Evolutionary conservation across 2,888 invertebrate genomes (phyloP), one percentile per base, ranked within the genome.

Genomic region (Tridacna crocea): DNA sequence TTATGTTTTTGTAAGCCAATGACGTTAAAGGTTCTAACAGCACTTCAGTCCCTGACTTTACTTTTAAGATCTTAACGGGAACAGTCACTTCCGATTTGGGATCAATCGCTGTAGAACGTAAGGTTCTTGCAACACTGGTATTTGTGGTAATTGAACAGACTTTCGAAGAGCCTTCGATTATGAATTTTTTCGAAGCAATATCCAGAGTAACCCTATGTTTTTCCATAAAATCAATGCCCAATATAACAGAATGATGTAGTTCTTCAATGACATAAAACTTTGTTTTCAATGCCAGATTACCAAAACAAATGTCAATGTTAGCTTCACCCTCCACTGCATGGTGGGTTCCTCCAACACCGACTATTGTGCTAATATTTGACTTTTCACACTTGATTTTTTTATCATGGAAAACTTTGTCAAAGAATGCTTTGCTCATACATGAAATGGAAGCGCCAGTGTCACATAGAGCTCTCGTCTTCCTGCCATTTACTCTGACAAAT

Each of bases 401-500:
- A 63, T 19, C 55, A 17, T 10, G 26, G 24, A 68, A 79, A n/a
- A 60, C 63, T 51, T 70, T 83, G 11, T 73, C 63, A 46, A 83
- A 70, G 51, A 76, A 83, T 11, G 73, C 17, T 22, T 27, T 63
- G 17, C 58, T n/a, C 19, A 78, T 65, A n/a, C 81, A 81, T 6
- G 77, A 81, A 15, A 81, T 47, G 1, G 66, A 66, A 0, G 77
- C 77, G 22, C 77, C 77, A 60, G 24, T 19, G 75, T 82, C 82
- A 46, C 65, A 60, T 26, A 82, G 55, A 55, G 70, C 74, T 61
- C 46, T 70, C 27, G 77, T 77, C 36, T 74, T 65, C 24, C 12
- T 74, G 19, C 27, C 22, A 60, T 72, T 72, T 19, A 82, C 58
- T n/a, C 58, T 27, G 0, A 65, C 82, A 15, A 10, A 24, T 15